Evolutionary conservation across 2,797 vertebrate genomes (phyloP).

Genomic region (Furcifer pardalis): DNA sequence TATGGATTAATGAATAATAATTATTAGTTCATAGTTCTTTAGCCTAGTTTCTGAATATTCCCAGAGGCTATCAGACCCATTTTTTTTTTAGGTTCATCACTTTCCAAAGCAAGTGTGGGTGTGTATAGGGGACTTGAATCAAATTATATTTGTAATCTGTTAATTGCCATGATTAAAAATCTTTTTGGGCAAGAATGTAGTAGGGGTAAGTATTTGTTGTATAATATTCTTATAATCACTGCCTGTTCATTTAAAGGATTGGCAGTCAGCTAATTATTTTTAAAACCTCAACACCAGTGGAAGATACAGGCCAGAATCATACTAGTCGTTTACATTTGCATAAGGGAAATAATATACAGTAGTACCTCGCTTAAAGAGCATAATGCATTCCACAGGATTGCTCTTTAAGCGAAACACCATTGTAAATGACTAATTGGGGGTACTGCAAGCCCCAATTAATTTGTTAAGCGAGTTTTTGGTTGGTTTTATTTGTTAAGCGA

Average conservation of each 20-base stretch:
- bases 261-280: background rate
- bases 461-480: too few species aligned
- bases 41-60: background rate
- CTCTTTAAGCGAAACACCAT: too few species aligned
- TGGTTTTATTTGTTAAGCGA: too few species aligned
- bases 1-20: slow-evolving; percentile 3
- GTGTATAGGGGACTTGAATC: background rate
- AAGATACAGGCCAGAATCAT: background rate
- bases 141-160: background rate
- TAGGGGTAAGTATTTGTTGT: slow-evolving; percentile 13
- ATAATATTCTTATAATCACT: background rate
- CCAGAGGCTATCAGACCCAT: background rate
- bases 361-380: too few species aligned
- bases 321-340: too few species aligned
- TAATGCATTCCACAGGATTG: too few species aligned
- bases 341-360: too few species aligned
- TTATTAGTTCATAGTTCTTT: background rate
- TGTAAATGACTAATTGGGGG: too few species aligned
- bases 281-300: background rate
- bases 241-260: background rate
- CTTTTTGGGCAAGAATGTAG: background rate
- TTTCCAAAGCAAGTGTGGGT: background rate
- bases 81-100: slow-evolving; percentile 2
- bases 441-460: too few species aligned
- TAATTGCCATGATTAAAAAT: slow-evolving; percentile 18